Evolutionary conservation across 2,797 vertebrate genomes (phyloP), one percentile per base, ranked within the genome.

Genomic region (Hipposideros larvatus): DNA sequence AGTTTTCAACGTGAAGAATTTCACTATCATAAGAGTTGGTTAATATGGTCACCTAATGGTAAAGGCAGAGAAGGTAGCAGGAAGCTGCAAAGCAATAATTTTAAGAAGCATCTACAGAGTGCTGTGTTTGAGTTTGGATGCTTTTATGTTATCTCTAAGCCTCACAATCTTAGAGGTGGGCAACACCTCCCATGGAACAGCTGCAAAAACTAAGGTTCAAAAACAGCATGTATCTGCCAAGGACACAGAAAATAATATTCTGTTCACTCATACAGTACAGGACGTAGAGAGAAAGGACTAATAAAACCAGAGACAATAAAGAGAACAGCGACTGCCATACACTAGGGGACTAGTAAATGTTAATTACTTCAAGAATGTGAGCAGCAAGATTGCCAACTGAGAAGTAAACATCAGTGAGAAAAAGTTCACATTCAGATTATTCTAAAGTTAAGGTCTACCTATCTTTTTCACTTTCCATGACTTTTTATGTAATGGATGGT

Each of bases 401-500:
- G 37, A 61, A 59, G 43, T 84, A 87, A 94, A 86, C 5, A 57
- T 41, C 34, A 70, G 13, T 79, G 22, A 87, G 31, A 91, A 89
- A 48, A 28, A 84, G 89, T 82, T 71, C 66, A 82, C 63, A 53
- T n/a, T 95, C 66, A 70, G 73, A 88, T 77, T 46, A 93, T 86
- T 86, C 9, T 82, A 59, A 82, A 43, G 37, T 65, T 55, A 51
- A 82, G n/a, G 41, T 61, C 13, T 88, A 80, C 3, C 63, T 34
- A 84, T 83, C 37, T 73, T 80, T 87, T 83, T 87, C 26, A 79
- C 41, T 43, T 87, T 46, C 28, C 14, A 65, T 74, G 22, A n/a
- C 41, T 77, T 78, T 87, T 75, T 37, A 80, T 53, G 61, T 78
- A 90, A 79, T 22, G 9, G 37, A 83, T 19, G 28, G 79, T 21